Base-by-base conservation (phyloP, 2,797 vertebrate genomes). In the Myiotriccus ornatus region DNA sequence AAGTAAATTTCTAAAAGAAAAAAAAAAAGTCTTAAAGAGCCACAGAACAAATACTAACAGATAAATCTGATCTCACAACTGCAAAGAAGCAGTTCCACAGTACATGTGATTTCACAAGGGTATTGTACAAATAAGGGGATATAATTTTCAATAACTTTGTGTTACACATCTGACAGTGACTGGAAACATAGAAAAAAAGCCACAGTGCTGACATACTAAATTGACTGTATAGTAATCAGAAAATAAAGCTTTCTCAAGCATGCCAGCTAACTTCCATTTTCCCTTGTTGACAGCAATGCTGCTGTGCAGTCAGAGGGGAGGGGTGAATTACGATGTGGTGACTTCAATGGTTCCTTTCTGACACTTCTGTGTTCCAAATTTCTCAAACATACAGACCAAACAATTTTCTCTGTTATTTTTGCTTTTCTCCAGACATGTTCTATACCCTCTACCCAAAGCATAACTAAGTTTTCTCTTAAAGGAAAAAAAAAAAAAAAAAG, bases 61-160 rank as follows among this genome's bases (percentile, higher is more conserved):
- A 43, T 43, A 49, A 80, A 76, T 25, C 17, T 55, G 32, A 52
- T 43, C 21, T 68, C 12, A 32, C 67, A 39, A 67, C 19, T 1
- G 5, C 56, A 27, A 5, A 44, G 43, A 37, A 5, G 1, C 3
- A 79, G 9, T 68, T 55, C 21, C 49, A 59, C 19, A 50, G 9
- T 9, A 22, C 15, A 24, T 0, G 0, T 14, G 12, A 46, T 62
- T 88, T 64, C 52, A 43, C 27, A 53, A 52, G 18, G 20, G 5
- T 18, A 55, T 17, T 30, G 28, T 27, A 62, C 20, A n/a, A 41
- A 17, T 39, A 53, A 69, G 9, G 8, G 8, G 23, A n/a, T 30
- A 47, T 25, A 14, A 22, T 65, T 94, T 59, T 55, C 9, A 65
- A 59, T 41, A 43, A 34, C 2, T 41, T 65, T 75, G 7, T 52